These are phyloP conservation scores for Hybognathus amarus DNA, from an alignment of 2,797 vertebrate species.

Conservation along the genomic window DNA sequence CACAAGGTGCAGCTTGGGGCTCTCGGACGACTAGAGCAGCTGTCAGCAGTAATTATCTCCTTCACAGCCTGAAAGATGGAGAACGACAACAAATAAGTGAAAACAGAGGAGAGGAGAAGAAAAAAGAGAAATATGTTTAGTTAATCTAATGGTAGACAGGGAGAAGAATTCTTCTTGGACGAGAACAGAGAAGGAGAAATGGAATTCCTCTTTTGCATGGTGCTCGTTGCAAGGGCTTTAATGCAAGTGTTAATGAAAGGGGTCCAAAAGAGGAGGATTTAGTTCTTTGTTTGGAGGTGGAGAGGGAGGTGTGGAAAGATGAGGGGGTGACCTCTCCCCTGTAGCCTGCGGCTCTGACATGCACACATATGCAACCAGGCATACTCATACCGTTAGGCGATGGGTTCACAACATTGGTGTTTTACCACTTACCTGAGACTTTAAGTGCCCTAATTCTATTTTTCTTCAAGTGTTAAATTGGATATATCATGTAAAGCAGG, in stretches of 20 bases:
- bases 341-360: slow-evolving; percentile 73
- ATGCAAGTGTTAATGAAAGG: slow-evolving; percentile 88
- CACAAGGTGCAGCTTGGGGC: slow-evolving; percentile 76
- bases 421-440: slow-evolving; percentile 22
- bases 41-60: slow-evolving; percentile 98
- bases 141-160: slow-evolving; percentile 58
- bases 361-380: slow-evolving; percentile 3
- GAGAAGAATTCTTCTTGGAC: slow-evolving; percentile 68
- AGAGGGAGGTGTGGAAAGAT: slow-evolving; percentile 63
- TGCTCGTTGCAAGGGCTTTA: slow-evolving; percentile 75
- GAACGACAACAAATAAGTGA: slow-evolving; percentile 69
- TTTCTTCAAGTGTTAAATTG: background rate
- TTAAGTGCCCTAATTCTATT: background rate
- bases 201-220: slow-evolving; percentile 75
- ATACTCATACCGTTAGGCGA: slow-evolving; percentile 6
- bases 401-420: slow-evolving; percentile 12
- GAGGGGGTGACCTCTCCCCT: slow-evolving; percentile 72
- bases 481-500: background rate
- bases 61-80: slow-evolving; percentile 83
- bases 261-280: slow-evolving; percentile 82
- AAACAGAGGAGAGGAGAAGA: slow-evolving; percentile 58
- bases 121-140: slow-evolving; percentile 55
- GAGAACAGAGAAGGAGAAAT: slow-evolving; percentile 61
- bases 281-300: slow-evolving; percentile 78
- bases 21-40: slow-evolving; percentile 90